These are phyloP conservation scores for Xanthia icteritia DNA, from an alignment of 2,888 invertebrate species.

Conservation along the genomic window DNA sequence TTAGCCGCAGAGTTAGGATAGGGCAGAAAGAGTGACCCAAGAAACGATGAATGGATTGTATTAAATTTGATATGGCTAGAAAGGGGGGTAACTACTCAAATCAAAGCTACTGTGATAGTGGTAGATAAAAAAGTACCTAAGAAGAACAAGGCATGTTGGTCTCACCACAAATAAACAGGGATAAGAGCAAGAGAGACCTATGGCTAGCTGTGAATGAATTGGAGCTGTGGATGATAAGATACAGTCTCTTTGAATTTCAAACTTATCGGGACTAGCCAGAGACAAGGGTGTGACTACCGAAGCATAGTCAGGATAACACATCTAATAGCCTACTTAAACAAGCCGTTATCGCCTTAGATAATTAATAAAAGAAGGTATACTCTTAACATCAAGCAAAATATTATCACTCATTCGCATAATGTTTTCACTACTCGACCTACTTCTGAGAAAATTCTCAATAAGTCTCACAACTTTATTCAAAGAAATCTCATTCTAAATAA, in stretches of 20 bases:
- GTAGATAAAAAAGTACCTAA: no score
- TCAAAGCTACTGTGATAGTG: no score
- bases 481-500: neutral
- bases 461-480: neutral
- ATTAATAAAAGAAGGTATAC: neutral
- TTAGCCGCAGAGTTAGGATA: no score
- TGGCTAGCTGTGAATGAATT: neutral
- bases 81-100: no score
- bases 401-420: constrained; percentile 12
- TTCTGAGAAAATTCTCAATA: constrained; percentile 23
- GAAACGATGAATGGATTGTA: no score
- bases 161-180: no score
- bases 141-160: no score
- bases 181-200: no score
- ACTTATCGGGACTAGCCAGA: no score
- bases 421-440: neutral
- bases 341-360: neutral
- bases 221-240: neutral
- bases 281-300: neutral
- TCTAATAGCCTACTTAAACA: neutral
- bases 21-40: no score
- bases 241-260: no score
- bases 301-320: neutral
- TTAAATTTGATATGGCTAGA: no score
- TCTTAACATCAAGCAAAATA: constrained; percentile 11